Evolutionary conservation across 2,888 invertebrate species (phyloP).

Genomic region (Mesoligia furuncula): DNA sequence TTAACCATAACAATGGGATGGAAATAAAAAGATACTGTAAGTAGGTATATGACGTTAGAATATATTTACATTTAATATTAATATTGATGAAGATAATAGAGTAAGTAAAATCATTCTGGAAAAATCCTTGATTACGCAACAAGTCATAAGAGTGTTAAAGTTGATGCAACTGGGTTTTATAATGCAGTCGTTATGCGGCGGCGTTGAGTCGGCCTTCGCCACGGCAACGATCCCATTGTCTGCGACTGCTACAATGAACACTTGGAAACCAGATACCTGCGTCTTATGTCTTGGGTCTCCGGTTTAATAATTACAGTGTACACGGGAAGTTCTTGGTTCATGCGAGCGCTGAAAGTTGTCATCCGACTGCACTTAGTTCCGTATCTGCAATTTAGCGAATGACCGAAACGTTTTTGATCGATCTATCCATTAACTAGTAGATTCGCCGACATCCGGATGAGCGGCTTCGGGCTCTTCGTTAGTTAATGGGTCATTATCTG

Average conservation of each 20-base stretch:
- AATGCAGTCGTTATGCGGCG: constrained; percentile 87
- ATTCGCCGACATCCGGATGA: constrained; percentile 73
- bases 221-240: constrained; percentile 86
- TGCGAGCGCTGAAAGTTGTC: constrained; percentile 52
- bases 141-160: constrained; percentile 71
- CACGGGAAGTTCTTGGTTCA: constrained; percentile 73
- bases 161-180: constrained; percentile 70
- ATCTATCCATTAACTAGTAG: constrained; percentile 71
- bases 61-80: constrained; percentile 48
- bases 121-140: constrained; percentile 61
- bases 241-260: constrained; percentile 83
- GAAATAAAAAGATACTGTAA: constrained; percentile 39
- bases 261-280: constrained; percentile 86
- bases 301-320: constrained; percentile 79
- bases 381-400: constrained; percentile 31
- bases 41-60: constrained; percentile 50
- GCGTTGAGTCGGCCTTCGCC: constrained; percentile 86
- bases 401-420: constrained; percentile 64
- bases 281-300: constrained; percentile 81
- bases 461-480: constrained; percentile 71
- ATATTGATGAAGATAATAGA: constrained; percentile 48
- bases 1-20: constrained; percentile 58
- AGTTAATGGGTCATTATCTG: constrained; percentile 70
- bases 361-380: constrained; percentile 42
- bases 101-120: constrained; percentile 42